Conservation (phyloP, 1,140 invertebrate species). For the Pseudomyrmex dendroicus region DNA sequence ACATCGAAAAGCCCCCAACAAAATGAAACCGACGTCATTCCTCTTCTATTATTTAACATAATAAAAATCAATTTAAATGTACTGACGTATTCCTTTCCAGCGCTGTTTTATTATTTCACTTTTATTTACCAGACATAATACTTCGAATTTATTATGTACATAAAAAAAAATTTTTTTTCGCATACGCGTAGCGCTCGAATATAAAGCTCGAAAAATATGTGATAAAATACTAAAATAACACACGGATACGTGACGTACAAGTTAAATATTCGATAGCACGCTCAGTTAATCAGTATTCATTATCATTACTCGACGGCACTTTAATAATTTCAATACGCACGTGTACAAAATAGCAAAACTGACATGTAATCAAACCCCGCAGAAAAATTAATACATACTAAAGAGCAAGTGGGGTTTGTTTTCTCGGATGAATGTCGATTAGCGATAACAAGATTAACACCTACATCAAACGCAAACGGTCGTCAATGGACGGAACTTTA, state of each 20-base stretch:
- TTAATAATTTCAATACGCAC: background rate
- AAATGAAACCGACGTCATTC: background rate
- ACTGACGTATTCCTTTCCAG: background rate
- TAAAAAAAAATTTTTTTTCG: too few relatives aligned
- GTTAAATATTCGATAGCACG: conserved; percentile 1
- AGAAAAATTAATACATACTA: conserved; percentile 30
- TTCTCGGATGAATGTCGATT: conserved; percentile 24
- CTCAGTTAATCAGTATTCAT: conserved; percentile 4
- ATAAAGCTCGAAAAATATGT: background rate
- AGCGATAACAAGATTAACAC: conserved; percentile 40
- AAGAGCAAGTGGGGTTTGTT: conserved; percentile 5
- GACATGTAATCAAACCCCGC: background rate
- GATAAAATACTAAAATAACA: background rate
- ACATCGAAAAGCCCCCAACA: background rate
- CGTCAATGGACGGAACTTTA: conserved; percentile 56
- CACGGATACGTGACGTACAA: background rate
- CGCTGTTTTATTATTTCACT: too few relatives aligned
- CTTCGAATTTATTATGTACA: too few relatives aligned
- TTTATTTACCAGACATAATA: too few relatives aligned
- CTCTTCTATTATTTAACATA: background rate
- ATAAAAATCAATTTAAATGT: background rate
- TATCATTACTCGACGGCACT: background rate
- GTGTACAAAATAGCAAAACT: background rate
- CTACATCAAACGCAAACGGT: conserved; percentile 41
- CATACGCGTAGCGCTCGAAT: too few relatives aligned